phyloP scores from a whole-genome alignment of 2,113 vertebrate species.

The Cichladusa arquata region DNA sequence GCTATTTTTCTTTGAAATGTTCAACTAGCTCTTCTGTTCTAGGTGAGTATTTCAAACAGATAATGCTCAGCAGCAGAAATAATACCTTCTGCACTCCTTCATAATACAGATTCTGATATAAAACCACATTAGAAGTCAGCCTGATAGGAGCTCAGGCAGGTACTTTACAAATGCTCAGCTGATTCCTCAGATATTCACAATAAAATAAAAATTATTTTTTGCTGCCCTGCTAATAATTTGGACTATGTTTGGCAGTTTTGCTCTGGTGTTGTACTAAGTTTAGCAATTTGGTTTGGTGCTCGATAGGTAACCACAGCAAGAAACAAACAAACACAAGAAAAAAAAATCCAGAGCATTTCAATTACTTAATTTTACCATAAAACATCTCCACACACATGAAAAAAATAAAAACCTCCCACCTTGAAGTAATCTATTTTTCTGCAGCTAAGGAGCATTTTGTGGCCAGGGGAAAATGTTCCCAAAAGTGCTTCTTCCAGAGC shows the following conservation, averaged over 20 bases:
- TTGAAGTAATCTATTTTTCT: neutral
- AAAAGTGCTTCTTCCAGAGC: neutral
- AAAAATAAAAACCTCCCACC: neutral
- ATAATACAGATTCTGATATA: neutral
- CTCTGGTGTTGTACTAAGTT: neutral
- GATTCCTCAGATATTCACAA: neutral
- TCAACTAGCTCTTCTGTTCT: neutral
- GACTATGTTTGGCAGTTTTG: neutral
- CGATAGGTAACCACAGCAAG: neutral
- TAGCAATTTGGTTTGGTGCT: neutral
- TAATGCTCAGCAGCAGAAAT: neutral
- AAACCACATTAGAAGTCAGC: neutral
- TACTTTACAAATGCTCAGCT: neutral
- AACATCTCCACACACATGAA: neutral
- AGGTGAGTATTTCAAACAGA: constrained; percentile 1
- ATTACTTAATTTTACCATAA: neutral
- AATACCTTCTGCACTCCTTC: neutral
- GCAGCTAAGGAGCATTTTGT: neutral
- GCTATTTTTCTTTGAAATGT: constrained; percentile 23
- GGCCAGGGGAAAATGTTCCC: neutral
- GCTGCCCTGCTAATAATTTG: neutral
- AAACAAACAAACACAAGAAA: neutral
- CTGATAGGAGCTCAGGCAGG: neutral
- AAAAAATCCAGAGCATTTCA: neutral
- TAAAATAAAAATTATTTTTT: neutral